Evolutionary conservation across 2,113 vertebrate species (phyloP).

Genomic region (Centrocercus urophasianus): DNA sequence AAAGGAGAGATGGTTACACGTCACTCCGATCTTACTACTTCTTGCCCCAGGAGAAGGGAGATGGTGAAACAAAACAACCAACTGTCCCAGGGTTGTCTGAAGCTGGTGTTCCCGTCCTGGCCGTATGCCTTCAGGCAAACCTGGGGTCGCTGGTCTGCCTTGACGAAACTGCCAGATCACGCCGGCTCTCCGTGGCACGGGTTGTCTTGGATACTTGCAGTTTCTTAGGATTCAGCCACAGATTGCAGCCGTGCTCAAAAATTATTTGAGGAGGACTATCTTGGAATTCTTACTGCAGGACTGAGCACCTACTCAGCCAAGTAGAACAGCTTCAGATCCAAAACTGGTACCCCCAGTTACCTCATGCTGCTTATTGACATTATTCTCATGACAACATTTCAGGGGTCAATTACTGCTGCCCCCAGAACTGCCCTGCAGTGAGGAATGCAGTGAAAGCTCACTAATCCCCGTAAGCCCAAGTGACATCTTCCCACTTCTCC

Average conservation of each 20-base stretch:
- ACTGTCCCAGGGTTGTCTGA: neutral
- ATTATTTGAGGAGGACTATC: neutral
- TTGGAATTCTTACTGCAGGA: neutral
- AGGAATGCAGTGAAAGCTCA: neutral
- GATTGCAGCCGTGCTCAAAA: neutral
- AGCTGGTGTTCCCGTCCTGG: neutral
- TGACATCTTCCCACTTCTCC: neutral
- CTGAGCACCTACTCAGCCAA: fast-evolving
- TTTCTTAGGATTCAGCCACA: neutral
- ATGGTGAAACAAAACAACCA: neutral
- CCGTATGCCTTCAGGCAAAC: neutral
- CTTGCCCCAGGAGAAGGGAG: neutral
- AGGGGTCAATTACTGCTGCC: neutral
- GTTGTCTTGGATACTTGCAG: neutral
- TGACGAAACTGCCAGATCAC: neutral
- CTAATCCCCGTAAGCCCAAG: neutral
- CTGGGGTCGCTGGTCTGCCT: neutral
- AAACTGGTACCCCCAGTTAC: neutral
- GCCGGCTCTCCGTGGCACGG: fast-evolving
- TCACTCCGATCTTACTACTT: neutral
- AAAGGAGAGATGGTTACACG: neutral
- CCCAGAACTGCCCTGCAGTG: neutral
- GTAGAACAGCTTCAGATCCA: neutral
- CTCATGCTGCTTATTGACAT: neutral
- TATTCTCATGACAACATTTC: neutral